Evolutionary conservation across 2,888 invertebrate genomes (phyloP).

Genomic region (Stramonita haemastoma): DNA sequence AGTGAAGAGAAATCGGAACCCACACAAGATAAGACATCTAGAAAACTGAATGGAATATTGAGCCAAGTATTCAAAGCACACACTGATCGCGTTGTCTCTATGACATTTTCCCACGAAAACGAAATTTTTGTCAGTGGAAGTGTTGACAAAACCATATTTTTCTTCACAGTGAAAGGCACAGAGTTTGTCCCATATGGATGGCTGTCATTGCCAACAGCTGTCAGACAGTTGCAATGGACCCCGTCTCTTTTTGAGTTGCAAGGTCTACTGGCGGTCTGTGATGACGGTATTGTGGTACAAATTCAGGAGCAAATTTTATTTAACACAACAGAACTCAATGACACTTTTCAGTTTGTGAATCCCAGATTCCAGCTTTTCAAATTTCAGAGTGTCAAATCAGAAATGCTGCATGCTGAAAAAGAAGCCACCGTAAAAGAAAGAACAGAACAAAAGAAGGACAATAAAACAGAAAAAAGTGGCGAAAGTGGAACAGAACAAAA

Average conservation of each 20-base stretch:
- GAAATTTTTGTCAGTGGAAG: constrained; percentile 40
- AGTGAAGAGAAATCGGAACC: neutral
- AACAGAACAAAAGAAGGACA: neutral
- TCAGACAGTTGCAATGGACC: constrained; percentile 29
- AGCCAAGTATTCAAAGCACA: constrained; percentile 45
- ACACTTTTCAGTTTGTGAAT: neutral
- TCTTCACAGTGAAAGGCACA: constrained; percentile 33
- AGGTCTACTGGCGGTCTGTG: constrained; percentile 26
- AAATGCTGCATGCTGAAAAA: neutral
- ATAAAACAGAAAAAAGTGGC: neutral
- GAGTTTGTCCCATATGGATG: constrained; percentile 41
- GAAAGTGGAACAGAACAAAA: too few relatives aligned
- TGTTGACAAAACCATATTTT: constrained; percentile 45
- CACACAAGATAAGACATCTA: neutral
- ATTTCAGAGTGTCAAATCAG: constrained; percentile 30
- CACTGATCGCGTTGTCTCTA: neutral
- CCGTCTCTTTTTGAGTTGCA: neutral
- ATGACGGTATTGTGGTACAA: constrained; percentile 11
- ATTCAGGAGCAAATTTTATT: neutral
- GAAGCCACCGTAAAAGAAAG: neutral
- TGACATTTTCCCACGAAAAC: constrained; percentile 35
- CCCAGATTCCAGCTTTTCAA: neutral
- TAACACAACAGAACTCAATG: neutral
- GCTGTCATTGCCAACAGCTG: constrained; percentile 37
- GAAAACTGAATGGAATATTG: constrained; percentile 11